A percentile compares a stretch with the other conserved stretches of the same genome.
These are phyloP conservation scores for Clanis bilineata DNA, from an alignment of 2,888 invertebrate species.

Conservation along the genomic window DNA sequence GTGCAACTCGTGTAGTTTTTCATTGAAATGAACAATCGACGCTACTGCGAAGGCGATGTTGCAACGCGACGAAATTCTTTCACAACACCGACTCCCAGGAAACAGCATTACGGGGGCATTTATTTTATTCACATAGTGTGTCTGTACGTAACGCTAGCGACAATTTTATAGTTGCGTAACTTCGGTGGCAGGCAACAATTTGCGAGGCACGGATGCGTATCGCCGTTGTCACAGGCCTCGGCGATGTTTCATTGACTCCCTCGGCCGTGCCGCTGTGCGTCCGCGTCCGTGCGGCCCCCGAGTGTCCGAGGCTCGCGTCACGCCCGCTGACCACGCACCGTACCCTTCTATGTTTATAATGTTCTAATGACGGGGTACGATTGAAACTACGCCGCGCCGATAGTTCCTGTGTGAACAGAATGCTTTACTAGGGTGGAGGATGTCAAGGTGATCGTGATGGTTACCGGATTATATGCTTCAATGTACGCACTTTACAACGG, in stretches of 20 bases:
- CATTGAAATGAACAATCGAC: slow-evolving; percentile 30
- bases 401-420: slow-evolving; percentile 42
- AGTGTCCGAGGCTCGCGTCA: slow-evolving; percentile 44
- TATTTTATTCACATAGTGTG: slow-evolving; percentile 21
- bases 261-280: too few relatives aligned
- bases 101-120: slow-evolving; percentile 31
- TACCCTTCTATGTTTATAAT: slow-evolving; percentile 6
- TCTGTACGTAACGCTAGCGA: slow-evolving; percentile 50
- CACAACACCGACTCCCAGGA: slow-evolving; percentile 52
- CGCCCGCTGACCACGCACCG: slow-evolving; percentile 46
- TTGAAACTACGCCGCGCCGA: slow-evolving; percentile 30
- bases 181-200: slow-evolving; percentile 53
- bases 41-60: slow-evolving; percentile 34
- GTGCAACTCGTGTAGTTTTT: slow-evolving; percentile 17
- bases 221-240: slow-evolving; percentile 54
- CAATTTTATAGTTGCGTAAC: slow-evolving; percentile 73
- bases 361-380: slow-evolving; percentile 33
- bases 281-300: too few relatives aligned
- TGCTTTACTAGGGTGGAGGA: background rate
- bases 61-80: slow-evolving; percentile 40
- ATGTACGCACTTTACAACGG: background rate
- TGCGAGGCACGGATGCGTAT: slow-evolving; percentile 69
- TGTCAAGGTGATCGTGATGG: slow-evolving; percentile 11
- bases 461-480: slow-evolving; percentile 10
- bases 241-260: slow-evolving; percentile 48